phyloP scores from a whole-genome alignment of 2,797 vertebrate species.

The Chelon auratus region DNA sequence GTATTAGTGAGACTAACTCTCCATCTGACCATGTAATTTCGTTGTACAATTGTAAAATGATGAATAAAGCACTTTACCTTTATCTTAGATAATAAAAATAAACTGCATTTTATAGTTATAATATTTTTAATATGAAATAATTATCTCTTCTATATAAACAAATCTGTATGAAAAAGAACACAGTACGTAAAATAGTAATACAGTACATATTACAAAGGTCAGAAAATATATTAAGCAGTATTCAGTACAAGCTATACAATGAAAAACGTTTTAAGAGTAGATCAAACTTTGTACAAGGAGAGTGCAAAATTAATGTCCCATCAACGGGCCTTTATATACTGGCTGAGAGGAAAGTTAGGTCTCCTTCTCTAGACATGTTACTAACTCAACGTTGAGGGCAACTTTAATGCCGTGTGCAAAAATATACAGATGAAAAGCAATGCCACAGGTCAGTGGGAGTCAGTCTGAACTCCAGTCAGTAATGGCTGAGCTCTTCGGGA shows the following conservation, averaged over 20 bases:
- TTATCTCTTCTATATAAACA: constrained; percentile 64
- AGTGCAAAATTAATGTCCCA: constrained; percentile 70
- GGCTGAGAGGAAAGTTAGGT: constrained; percentile 56
- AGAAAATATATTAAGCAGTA: constrained; percentile 75
- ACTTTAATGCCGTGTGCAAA: constrained; percentile 61
- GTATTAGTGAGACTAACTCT: too few species aligned
- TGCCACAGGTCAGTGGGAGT: constrained; percentile 23
- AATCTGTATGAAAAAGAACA: constrained; percentile 64
- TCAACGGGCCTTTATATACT: constrained; percentile 52
- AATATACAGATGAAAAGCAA: constrained; percentile 43
- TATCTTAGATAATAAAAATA: background rate
- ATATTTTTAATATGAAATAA: constrained; percentile 66
- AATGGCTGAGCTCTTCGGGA: constrained; percentile 85
- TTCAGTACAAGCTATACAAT: constrained; percentile 70
- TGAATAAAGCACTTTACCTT: too few species aligned
- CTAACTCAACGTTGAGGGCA: constrained; percentile 26
- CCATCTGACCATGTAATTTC: too few species aligned
- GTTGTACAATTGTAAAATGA: too few species aligned
- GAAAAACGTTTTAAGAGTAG: constrained; percentile 47
- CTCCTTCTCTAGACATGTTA: constrained; percentile 46
- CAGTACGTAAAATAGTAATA: constrained; percentile 65
- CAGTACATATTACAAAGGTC: constrained; percentile 69
- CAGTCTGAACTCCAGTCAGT: constrained; percentile 54
- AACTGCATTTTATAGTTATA: constrained; percentile 23
- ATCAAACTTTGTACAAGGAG: constrained; percentile 57